Percentiles rank a stretch among this genome's conserved stretches.
Evolutionary conservation across 1,140 invertebrate species (phyloP).

Genomic region (Odontomachus brunneus): DNA sequence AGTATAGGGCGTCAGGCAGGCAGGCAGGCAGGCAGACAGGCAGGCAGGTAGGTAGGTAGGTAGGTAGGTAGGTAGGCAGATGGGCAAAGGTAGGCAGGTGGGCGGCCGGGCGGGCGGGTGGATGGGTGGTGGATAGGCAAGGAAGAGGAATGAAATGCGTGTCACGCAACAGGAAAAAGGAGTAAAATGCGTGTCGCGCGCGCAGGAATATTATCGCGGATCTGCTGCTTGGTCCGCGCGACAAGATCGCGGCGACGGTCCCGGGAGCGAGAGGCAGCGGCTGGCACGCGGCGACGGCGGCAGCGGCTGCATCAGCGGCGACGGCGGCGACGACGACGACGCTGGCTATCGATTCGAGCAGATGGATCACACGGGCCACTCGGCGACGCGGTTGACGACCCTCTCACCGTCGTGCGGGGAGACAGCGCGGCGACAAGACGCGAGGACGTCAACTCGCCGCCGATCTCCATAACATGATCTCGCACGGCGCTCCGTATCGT

Average conservation of each 20-base stretch:
- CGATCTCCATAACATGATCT: constrained; percentile 47
- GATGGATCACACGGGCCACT: constrained; percentile 31
- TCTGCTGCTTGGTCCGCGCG: constrained; percentile 3
- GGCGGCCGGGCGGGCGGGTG: too few relatives aligned
- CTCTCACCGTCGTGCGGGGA: constrained; percentile 14
- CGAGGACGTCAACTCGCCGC: constrained; percentile 49
- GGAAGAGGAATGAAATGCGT: neutral
- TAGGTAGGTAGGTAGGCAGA: too few relatives aligned
- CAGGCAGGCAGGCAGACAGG: too few relatives aligned
- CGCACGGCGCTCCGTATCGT: constrained; percentile 28
- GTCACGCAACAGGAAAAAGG: neutral
- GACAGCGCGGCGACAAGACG: constrained; percentile 25
- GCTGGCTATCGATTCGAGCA: constrained; percentile 6
- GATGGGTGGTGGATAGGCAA: too few relatives aligned
- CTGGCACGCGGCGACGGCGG: constrained; percentile 39
- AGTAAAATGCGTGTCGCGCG: neutral
- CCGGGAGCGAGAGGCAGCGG: constrained; percentile 35
- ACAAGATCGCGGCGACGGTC: constrained; percentile 36
- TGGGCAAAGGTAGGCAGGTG: too few relatives aligned
- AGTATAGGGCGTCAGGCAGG: too few relatives aligned
- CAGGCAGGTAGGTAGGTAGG: too few relatives aligned
- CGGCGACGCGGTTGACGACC: constrained; percentile 43
- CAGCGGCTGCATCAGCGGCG: constrained; percentile 20
- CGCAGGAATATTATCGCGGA: neutral
- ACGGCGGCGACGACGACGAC: neutral